These are phyloP conservation scores for Beris morrisii DNA, from an alignment of 2,888 invertebrate species.

Conservation along the genomic window DNA sequence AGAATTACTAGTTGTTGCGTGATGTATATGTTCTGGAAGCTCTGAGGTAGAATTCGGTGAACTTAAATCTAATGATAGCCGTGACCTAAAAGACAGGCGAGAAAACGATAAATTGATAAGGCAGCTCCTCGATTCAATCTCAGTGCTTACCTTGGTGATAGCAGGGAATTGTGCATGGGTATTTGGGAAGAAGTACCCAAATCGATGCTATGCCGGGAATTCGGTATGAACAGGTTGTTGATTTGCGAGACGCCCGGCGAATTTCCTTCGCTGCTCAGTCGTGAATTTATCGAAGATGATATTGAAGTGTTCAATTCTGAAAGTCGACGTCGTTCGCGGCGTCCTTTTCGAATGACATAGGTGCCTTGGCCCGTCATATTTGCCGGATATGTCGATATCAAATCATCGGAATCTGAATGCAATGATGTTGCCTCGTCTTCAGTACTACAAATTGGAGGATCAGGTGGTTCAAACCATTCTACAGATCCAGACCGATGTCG, in stretches of 20 bases:
- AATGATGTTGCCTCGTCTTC: conserved; percentile 71
- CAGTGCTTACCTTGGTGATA: conserved; percentile 45
- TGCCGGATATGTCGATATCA: conserved; percentile 47
- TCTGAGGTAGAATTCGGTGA: conserved; percentile 43
- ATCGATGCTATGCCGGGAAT: conserved; percentile 70
- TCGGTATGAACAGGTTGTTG: conserved; percentile 64
- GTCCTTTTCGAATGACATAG: conserved; percentile 78
- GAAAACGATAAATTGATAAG: not conserved
- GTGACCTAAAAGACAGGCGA: conserved; percentile 42
- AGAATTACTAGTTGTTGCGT: conserved; percentile 13
- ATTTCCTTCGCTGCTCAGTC: conserved; percentile 61
- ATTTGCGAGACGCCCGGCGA: conserved; percentile 49
- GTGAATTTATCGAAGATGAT: conserved; percentile 63
- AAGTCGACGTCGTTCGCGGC: conserved; percentile 68
- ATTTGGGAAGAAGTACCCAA: conserved; percentile 65
- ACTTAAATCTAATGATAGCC: conserved; percentile 49
- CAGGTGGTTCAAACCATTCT: conserved; percentile 74
- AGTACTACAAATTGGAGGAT: conserved; percentile 65
- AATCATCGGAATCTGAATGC: conserved; percentile 61
- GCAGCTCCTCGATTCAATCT: not conserved
- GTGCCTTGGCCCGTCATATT: conserved; percentile 68
- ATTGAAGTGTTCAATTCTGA: conserved; percentile 55
- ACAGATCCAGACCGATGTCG: conserved; percentile 39
- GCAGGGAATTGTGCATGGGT: conserved; percentile 38
- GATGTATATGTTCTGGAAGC: conserved; percentile 37